These are phyloP conservation scores for Liodrosophila aerea DNA, from an alignment of 2,888 invertebrate genomes.

Conservation along the genomic window DNA sequence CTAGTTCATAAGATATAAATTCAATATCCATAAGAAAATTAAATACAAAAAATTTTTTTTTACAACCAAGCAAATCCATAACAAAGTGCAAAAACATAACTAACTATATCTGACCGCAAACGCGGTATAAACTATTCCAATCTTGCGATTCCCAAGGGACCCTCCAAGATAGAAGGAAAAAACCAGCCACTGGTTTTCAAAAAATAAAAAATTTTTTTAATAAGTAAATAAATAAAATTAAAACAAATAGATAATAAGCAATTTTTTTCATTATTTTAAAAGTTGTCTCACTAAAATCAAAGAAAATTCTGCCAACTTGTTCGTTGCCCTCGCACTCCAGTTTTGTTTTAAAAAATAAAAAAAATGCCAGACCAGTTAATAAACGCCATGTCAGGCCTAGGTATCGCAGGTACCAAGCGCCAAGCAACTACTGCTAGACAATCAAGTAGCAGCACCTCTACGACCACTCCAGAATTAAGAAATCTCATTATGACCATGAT, in stretches of 20 bases:
- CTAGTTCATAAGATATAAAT: too few species aligned
- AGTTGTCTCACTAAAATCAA: too few species aligned
- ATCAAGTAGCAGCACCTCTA: neutral
- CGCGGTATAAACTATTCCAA: constrained; percentile 7
- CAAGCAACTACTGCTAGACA: neutral
- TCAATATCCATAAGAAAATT: neutral
- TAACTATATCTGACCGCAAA: too few species aligned
- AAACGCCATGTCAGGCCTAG: neutral
- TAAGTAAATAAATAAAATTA: neutral
- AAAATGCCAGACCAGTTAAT: constrained; percentile 3
- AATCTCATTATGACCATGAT: neutral
- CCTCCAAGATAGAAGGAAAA: constrained; percentile 13
- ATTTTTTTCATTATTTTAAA: neutral
- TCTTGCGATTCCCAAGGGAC: constrained; percentile 16
- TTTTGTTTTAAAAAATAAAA: neutral
- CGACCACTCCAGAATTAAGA: neutral
- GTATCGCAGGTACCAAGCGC: neutral
- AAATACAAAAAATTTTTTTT: neutral
- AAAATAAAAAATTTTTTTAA: neutral
- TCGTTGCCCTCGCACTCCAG: neutral
- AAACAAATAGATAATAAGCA: neutral
- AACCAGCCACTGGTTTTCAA: constrained; percentile 8
- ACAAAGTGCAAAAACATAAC: too few species aligned
- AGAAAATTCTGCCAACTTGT: too few species aligned
- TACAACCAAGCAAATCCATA: constrained; percentile 1